Conservation (phyloP, 1,140 invertebrate species). For the Akabosia matsudoensis region DNA sequence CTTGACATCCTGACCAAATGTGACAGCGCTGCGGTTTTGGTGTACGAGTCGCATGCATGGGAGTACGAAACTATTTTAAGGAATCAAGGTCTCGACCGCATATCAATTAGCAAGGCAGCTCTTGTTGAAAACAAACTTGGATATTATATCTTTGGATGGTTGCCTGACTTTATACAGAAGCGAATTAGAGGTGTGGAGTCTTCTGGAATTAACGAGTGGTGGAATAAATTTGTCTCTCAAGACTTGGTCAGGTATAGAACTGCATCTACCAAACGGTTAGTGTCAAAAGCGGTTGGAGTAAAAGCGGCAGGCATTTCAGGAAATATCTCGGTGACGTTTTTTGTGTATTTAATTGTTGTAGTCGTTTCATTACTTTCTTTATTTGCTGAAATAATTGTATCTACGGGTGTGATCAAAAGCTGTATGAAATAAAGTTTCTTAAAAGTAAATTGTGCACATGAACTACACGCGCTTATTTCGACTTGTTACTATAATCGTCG, state of each 20-base stretch:
- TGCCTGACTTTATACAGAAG: neutral
- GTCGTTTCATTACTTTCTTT: too few relatives aligned
- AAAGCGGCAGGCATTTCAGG: too few relatives aligned
- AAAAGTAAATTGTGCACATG: too few relatives aligned
- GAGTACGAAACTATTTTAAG: neutral
- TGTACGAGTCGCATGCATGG: neutral
- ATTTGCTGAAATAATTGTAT: too few relatives aligned
- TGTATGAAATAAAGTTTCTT: too few relatives aligned
- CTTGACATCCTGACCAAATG: neutral
- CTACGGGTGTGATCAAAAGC: too few relatives aligned
- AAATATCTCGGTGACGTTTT: too few relatives aligned
- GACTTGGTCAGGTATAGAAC: neutral
- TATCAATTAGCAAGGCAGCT: neutral
- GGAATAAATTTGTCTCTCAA: neutral
- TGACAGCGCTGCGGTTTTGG: neutral
- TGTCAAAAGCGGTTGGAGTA: too few relatives aligned
- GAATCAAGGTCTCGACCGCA: neutral
- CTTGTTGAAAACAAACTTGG: neutral
- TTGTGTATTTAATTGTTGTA: too few relatives aligned
- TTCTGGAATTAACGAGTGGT: neutral
- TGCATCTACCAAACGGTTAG: neutral
- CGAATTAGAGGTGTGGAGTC: neutral
- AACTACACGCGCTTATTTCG: too few relatives aligned
- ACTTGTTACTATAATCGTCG: too few relatives aligned
- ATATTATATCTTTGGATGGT: neutral